Evolutionary conservation across 2,113 vertebrate genomes (phyloP).

Genomic region (Alethe castanea): DNA sequence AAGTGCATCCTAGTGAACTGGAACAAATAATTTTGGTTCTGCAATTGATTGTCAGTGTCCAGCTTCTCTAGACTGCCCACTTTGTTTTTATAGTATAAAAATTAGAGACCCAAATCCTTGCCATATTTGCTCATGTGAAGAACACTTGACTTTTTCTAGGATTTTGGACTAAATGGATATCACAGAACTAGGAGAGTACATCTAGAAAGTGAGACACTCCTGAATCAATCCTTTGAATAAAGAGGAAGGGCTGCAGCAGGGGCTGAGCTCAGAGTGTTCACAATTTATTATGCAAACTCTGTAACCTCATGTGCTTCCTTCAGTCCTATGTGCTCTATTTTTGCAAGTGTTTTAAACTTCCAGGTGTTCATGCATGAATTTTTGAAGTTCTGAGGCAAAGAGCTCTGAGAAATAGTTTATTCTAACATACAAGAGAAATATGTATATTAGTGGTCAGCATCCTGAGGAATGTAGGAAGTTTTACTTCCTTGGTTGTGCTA

Average conservation of each 20-base stretch:
- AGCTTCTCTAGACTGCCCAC: not conserved
- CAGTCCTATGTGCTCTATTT: not conserved
- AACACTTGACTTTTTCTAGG: not conserved
- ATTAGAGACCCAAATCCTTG: not conserved
- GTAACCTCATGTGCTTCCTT: not conserved
- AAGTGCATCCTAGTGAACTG: not conserved
- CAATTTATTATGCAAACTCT: not conserved
- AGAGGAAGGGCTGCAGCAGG: not conserved
- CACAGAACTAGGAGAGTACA: not conserved
- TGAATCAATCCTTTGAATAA: not conserved
- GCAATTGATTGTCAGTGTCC: not conserved
- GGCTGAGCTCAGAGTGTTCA: not conserved
- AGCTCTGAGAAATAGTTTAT: not conserved
- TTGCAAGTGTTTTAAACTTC: not conserved
- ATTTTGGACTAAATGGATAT: not conserved
- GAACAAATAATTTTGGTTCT: not conserved
- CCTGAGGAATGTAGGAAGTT: not conserved
- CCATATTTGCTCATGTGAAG: not conserved
- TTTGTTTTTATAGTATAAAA: not conserved
- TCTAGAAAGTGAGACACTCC: not conserved
- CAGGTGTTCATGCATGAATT: not conserved
- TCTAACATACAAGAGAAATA: not conserved
- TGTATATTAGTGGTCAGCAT: not conserved
- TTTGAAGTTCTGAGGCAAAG: not conserved
- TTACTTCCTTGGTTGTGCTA: not conserved